Conservation (phyloP, 2,888 invertebrate species). For the Mythimna vitellina region DNA sequence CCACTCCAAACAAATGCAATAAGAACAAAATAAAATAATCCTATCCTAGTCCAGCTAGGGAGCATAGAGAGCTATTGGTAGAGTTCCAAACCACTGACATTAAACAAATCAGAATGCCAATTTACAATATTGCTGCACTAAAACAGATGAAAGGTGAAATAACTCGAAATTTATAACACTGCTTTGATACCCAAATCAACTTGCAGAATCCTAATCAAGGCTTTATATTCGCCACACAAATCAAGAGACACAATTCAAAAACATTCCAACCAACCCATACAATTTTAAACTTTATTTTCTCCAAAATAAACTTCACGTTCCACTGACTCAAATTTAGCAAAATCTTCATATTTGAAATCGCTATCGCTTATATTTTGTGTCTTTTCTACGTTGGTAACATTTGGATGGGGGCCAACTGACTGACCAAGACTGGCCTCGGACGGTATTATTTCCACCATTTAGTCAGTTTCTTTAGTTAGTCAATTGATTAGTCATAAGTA, state of each 20-base stretch:
- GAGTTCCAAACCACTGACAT: slow-evolving; percentile 41
- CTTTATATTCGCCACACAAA: slow-evolving; percentile 45
- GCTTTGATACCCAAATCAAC: slow-evolving; percentile 27
- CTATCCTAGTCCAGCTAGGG: slow-evolving; percentile 6
- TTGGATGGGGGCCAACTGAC: slow-evolving; percentile 62
- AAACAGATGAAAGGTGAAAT: slow-evolving; percentile 26
- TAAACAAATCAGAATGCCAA: slow-evolving; percentile 37
- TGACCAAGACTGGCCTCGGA: slow-evolving; percentile 65
- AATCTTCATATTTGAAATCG: slow-evolving; percentile 33
- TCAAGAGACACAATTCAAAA: slow-evolving; percentile 23
- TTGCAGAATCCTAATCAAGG: slow-evolving; percentile 40
- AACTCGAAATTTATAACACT: slow-evolving; percentile 5
- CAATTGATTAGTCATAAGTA: slow-evolving; percentile 75
- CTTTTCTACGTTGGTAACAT: slow-evolving; percentile 42
- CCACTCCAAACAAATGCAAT: not conserved
- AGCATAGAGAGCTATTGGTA: slow-evolving; percentile 38
- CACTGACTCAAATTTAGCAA: not conserved
- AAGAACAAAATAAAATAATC: slow-evolving; percentile 29
- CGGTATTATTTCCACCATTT: slow-evolving; percentile 69
- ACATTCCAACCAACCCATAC: not conserved
- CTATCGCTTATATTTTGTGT: slow-evolving; percentile 46
- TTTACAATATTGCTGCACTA: slow-evolving; percentile 35
- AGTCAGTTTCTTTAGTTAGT: slow-evolving; percentile 68
- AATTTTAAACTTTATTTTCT: slow-evolving; percentile 30
- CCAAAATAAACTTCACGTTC: slow-evolving; percentile 21